phyloP scores from a whole-genome alignment of 2,888 invertebrate genomes.

The Mythimna loreyi region DNA sequence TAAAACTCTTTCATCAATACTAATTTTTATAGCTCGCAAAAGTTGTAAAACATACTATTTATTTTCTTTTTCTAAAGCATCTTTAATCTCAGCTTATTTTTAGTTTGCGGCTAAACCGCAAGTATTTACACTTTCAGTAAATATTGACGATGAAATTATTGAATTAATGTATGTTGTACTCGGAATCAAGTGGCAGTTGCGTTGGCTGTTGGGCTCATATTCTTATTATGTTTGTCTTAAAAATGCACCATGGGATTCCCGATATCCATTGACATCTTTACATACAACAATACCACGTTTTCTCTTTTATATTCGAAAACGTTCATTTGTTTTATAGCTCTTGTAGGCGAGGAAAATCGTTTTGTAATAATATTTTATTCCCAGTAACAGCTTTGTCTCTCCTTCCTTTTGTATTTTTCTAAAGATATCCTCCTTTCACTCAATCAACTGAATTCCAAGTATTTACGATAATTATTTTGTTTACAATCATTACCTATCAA shows the following conservation, averaged over 20 bases:
- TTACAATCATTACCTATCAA: conserved; percentile 15
- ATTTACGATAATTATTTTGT: conserved; percentile 4
- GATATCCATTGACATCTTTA: conserved; percentile 32
- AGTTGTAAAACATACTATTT: conserved; percentile 47
- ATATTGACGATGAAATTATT: conserved; percentile 47
- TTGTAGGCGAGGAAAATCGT: conserved; percentile 2
- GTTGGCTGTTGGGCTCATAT: conserved; percentile 8
- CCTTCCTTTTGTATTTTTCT: neutral
- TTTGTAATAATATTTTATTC: conserved; percentile 7
- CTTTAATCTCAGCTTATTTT: conserved; percentile 55
- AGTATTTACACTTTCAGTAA: conserved; percentile 45
- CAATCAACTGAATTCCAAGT: neutral
- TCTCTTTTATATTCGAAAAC: conserved; percentile 13
- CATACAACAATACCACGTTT: conserved; percentile 15
- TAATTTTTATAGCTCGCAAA: conserved; percentile 45
- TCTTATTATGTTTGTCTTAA: conserved; percentile 12
- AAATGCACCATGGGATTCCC: conserved; percentile 35
- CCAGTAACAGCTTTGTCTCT: neutral
- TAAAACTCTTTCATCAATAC: conserved; percentile 57
- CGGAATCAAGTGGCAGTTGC: conserved; percentile 16
- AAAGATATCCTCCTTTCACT: neutral
- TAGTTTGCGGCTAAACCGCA: conserved; percentile 29
- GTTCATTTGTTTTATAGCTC: neutral
- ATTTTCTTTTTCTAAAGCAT: conserved; percentile 51
- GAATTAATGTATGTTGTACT: conserved; percentile 39